These are phyloP conservation scores for Hydrotaea cyrtoneurina DNA, from an alignment of 2,888 invertebrate species.

Conservation along the genomic window DNA sequence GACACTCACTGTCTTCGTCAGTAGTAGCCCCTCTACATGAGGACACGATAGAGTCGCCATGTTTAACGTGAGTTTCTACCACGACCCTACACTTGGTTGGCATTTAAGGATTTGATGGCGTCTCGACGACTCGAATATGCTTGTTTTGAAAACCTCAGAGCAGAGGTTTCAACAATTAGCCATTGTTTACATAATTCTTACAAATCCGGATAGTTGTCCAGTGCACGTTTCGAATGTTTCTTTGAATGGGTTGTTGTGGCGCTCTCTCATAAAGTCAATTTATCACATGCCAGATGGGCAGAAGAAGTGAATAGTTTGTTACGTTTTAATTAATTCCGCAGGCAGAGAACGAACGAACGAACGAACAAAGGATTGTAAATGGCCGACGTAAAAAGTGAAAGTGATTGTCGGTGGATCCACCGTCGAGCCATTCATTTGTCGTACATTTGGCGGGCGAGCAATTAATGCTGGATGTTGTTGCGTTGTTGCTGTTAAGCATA, in stretches of 20 bases:
- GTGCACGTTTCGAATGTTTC: too few species aligned
- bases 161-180: too few species aligned
- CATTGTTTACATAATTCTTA: too few species aligned
- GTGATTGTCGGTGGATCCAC: constrained; percentile 32
- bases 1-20: too few species aligned
- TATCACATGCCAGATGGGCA: neutral
- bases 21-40: too few species aligned
- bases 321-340: constrained; percentile 61
- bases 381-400: constrained; percentile 52
- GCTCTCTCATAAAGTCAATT: neutral
- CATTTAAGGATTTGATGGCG: too few species aligned
- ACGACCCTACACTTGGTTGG: too few species aligned
- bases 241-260: neutral
- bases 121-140: too few species aligned
- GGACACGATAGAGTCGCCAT: too few species aligned
- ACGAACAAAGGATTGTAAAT: constrained; percentile 3
- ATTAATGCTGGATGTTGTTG: constrained; percentile 44
- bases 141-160: too few species aligned
- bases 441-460: constrained; percentile 57
- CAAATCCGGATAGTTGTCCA: too few species aligned
- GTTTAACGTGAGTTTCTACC: too few species aligned
- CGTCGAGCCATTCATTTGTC: constrained; percentile 29
- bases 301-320: neutral
- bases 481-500: neutral
- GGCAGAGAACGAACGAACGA: neutral